A percentile compares a stretch with the other conserved stretches of the same genome.
Conservation (phyloP, 2,888 invertebrate species). For the Drosophila infuscata region DNA sequence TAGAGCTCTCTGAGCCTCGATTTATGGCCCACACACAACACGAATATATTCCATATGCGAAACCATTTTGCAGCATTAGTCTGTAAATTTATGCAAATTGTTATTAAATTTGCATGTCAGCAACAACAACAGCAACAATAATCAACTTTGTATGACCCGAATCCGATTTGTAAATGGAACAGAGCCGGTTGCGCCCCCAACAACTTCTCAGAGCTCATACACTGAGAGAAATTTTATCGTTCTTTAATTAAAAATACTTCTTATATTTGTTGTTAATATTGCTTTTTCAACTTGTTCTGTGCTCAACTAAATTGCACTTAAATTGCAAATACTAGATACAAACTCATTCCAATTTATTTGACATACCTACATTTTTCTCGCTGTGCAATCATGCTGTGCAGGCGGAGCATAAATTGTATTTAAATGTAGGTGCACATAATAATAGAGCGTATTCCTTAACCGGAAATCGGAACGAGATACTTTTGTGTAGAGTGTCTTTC, state of each 20-base stretch:
- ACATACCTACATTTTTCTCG: background rate
- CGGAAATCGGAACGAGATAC: constrained; percentile 39
- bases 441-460: constrained; percentile 14
- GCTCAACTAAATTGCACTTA: background rate
- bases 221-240: background rate
- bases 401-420: constrained; percentile 63
- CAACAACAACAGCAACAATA: constrained; percentile 7
- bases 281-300: too few relatives aligned
- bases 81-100: constrained; percentile 73
- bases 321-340: background rate
- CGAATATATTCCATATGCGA: constrained; percentile 11
- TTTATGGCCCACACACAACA: constrained; percentile 29
- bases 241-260: background rate
- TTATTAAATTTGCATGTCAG: constrained; percentile 50
- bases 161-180: constrained; percentile 53
- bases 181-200: constrained; percentile 43
- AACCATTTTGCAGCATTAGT: constrained; percentile 20
- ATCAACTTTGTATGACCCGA: constrained; percentile 58
- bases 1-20: constrained; percentile 26
- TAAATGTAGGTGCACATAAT: constrained; percentile 45
- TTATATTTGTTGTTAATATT: background rate
- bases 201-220: background rate
- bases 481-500: constrained; percentile 8
- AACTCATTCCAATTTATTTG: background rate
- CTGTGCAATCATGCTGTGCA: constrained; percentile 31